Evolutionary conservation across 2,113 vertebrate genomes (phyloP).

Genomic region (Gallinago media): DNA sequence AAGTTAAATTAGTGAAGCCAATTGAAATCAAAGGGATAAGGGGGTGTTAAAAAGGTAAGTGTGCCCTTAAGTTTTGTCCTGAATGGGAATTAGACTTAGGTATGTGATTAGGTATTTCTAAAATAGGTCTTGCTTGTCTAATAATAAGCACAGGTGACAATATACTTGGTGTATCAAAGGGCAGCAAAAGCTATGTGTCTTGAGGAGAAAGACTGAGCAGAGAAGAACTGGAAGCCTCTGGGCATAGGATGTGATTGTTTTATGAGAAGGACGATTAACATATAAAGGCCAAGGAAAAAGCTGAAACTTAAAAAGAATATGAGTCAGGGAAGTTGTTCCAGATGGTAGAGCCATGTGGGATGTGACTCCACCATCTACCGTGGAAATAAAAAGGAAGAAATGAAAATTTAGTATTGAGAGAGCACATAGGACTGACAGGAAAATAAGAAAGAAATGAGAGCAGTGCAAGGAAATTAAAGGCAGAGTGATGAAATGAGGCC

Average conservation of each 20-base stretch:
- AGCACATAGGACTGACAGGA: not conserved
- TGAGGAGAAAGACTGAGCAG: constrained; percentile 5
- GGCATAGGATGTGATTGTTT: constrained; percentile 16
- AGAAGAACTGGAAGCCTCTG: constrained; percentile 24
- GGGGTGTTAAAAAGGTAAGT: not conserved
- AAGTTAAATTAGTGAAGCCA: not conserved
- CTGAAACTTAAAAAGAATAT: constrained; percentile 36
- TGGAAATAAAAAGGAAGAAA: constrained; percentile 39
- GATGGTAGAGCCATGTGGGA: constrained; percentile 47
- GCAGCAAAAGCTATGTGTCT: not conserved
- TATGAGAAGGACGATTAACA: constrained; percentile 43
- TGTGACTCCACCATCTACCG: constrained; percentile 22
- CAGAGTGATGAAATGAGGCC: constrained; percentile 4
- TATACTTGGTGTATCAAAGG: not conserved
- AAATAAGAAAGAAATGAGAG: constrained; percentile 16
- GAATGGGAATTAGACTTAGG: not conserved
- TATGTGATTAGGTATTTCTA: not conserved
- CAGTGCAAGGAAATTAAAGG: not conserved
- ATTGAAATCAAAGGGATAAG: not conserved
- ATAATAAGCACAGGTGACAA: not conserved
- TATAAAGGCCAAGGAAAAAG: constrained; percentile 22
- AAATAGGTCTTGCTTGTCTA: constrained; percentile 4
- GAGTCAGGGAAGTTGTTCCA: constrained; percentile 53
- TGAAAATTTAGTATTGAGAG: not conserved
- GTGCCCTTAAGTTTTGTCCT: not conserved